Percentiles rank a stretch among this genome's conserved stretches.
phyloP scores from a whole-genome alignment of 2,888 invertebrate genomes.

The Machimus rusticus region DNA sequence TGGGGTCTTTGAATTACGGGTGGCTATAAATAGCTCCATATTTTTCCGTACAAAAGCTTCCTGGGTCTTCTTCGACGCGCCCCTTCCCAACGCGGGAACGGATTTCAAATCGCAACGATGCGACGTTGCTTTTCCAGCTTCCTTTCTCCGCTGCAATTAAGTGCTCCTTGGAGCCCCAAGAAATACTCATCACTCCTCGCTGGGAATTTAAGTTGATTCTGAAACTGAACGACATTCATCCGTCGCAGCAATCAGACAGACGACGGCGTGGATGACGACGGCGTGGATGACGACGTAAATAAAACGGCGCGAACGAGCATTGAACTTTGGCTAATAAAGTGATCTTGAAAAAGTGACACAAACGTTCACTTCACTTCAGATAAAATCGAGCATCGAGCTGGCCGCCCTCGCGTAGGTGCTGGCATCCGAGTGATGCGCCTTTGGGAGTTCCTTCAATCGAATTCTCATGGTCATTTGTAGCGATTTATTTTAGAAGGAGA shows the following conservation, averaged over 20 bases:
- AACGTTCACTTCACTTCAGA: neutral
- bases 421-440: neutral
- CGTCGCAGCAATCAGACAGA: constrained; percentile 5
- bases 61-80: neutral
- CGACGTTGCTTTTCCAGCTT: neutral
- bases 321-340: constrained; percentile 36
- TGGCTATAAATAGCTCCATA: neutral
- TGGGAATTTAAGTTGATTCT: neutral
- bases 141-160: constrained; percentile 8
- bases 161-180: neutral
- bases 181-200: neutral
- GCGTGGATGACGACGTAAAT: constrained; percentile 9
- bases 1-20: neutral
- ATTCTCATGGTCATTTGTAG: neutral
- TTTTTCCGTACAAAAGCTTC: neutral
- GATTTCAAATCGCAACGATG: neutral
- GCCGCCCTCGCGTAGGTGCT: neutral
- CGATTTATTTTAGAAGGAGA: constrained; percentile 1
- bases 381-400: neutral
- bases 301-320: constrained; percentile 15
- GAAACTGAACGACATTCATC: constrained; percentile 12
- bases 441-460: neutral
- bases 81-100: neutral
- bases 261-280: neutral
- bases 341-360: constrained; percentile 36